Evolutionary conservation across 2,888 invertebrate species (phyloP), one percentile per base, ranked within the genome.

Genomic region (Patella pellucida): DNA sequence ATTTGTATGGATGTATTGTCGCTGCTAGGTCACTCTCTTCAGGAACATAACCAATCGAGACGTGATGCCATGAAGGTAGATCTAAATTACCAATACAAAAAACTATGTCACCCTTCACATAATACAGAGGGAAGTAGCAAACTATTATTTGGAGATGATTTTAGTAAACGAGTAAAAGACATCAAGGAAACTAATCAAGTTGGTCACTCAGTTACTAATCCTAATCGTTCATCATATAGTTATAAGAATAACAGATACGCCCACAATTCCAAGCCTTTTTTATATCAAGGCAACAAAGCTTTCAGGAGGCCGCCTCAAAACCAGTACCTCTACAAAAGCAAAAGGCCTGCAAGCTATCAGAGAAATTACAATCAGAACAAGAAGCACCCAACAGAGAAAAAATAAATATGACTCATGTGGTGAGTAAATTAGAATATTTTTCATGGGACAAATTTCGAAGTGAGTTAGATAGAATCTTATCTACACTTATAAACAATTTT

Each of bases 401-500:
- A 54, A 54, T 54, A 12, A 15, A 54, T 54, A n/a, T 54, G 5
- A n/a, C 3, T 54, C 15, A 16, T 15, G 15, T 54, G 54, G 54
- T 54, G 54, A 54, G 54, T 54, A n/a, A 54, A 16, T 54, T 16
- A 54, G 54, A 54, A 54, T 54, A 11, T 54, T 12, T 54, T 16
- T 54, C 54, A 16, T 54, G 15, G 54, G 54, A 54, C 15, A n/a
- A 54, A 16, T 54, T 54, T 54, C 54, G 54, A 3, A 54, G 54
- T 54, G 16, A 54, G 54, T 54, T 54, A 54, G 54, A 54, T 54
- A 16, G 5, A 54, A 54, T 54, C 15, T 54, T 54, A 54, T 54
- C n/a, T 54, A n/a, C 15, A 54, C n/a, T 54, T 15, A 54, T 54
- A n/a, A 54, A 54, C 54, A 54, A 54, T 16, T 73, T 73, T 23